Evolutionary conservation across 2,888 invertebrate species (phyloP), one percentile per base, ranked within the genome.

Genomic region (Temnothorax unifasciatus): DNA sequence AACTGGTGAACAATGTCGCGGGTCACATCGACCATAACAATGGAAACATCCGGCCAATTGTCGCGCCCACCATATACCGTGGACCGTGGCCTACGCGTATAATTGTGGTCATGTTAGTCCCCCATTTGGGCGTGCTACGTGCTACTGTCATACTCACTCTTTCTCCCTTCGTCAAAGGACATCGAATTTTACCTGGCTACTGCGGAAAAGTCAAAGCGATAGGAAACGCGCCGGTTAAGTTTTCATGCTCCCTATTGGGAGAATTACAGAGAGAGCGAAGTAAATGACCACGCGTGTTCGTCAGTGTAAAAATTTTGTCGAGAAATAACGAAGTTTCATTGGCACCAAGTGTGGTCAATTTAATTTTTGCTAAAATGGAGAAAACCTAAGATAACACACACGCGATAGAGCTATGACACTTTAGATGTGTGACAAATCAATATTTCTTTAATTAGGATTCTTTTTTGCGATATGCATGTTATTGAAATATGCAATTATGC

Each of bases 41-140:
- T 93, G 91, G 92, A 94, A 94, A 95, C 94, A 94, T 94, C 95
- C 95, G 95, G 94, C 94, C 94, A 94, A 95, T 95, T 94, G 94
- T 94, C 93, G 93, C 92, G 91, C 92, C 91, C 73, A 83, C 90
- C 75, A 54, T 68, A 47, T 50, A 88, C 86, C 88, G 86, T 88
- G 83, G 79, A 85, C 88, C 87, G 81, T 86, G 59, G 90, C 90
- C 90, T 71, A 68, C 69, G 82, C 89, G 86, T 89, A 90, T 92
- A 91, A 92, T 92, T 92, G 92, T 93, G 92, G 92, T 90, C 87
- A 88, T 90, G 91, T 92, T 89, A 87, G 86, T 74, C 54, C 83
- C 83, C 73, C 64, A 71, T 83, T 81, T 81, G 73, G 71, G 59
- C 77, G 73, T 83, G 66, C 83, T 73, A 61, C 83, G 82, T 71